Percentiles rank a stretch among this genome's conserved stretches.
Evolutionary conservation across 2,113 vertebrate species (phyloP).

Genomic region (Bubo bubo): DNA sequence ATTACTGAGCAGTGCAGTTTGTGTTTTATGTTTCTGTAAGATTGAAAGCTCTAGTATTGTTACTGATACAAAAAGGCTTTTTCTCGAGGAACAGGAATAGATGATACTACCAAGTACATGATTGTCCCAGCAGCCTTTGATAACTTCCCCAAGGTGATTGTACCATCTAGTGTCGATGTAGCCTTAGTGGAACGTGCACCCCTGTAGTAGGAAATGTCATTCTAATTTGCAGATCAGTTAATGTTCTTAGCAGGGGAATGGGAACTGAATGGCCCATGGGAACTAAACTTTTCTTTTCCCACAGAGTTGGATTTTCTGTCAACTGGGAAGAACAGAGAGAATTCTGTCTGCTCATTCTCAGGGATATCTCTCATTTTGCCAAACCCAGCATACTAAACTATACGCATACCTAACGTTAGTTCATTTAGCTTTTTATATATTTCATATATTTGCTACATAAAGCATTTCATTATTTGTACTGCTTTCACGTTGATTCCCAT

Average conservation of each 20-base stretch:
- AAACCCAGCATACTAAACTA: not conserved
- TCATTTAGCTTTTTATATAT: not conserved
- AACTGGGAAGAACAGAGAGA: not conserved
- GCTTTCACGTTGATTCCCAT: not conserved
- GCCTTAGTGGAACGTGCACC: not conserved
- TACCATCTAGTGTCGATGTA: not conserved
- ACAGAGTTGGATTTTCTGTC: not conserved
- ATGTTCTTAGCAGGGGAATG: not conserved
- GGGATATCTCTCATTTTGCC: not conserved
- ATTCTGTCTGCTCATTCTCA: not conserved
- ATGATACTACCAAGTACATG: not conserved
- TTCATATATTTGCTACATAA: not conserved
- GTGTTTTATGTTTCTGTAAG: not conserved
- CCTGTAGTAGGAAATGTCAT: not conserved
- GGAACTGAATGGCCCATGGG: accelerated
- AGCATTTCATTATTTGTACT: not conserved
- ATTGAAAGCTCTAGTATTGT: not conserved
- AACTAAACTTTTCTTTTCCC: not conserved
- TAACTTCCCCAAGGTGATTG: not conserved
- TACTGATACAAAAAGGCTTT: not conserved
- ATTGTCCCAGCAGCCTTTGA: not conserved
- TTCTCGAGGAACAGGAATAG: not conserved
- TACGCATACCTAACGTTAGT: accelerated
- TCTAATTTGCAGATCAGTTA: not conserved
- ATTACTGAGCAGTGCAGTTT: not conserved